A percentile compares a stretch with the other conserved stretches of the same genome.
These are phyloP conservation scores for Mormyrus proboscirostris DNA, from an alignment of 2,797 vertebrate species.

Conservation along the genomic window DNA sequence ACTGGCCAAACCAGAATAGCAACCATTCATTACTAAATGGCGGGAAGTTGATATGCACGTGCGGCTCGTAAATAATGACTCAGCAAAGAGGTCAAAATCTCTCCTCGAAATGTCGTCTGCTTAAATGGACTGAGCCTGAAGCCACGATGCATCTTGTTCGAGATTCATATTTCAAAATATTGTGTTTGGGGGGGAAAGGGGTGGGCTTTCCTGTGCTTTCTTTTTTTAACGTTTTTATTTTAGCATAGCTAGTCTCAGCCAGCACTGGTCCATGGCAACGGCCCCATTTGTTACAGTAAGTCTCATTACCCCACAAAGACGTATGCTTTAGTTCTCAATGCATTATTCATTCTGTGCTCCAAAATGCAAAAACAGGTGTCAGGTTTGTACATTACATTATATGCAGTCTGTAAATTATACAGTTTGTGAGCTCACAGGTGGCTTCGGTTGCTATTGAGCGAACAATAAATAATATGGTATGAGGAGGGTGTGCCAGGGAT, in stretches of 20 bases:
- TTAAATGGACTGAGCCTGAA: not conserved
- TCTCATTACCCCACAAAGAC: conserved; percentile 27
- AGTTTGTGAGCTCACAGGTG: not conserved
- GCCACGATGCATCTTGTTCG: not conserved
- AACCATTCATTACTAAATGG: not conserved
- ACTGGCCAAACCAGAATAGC: not conserved
- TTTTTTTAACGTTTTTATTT: not conserved
- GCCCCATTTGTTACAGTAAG: conserved; percentile 32
- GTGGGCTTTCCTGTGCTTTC: not conserved
- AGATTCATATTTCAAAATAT: not conserved
- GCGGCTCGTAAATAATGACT: not conserved
- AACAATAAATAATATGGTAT: not conserved
- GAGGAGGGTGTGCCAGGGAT: not conserved
- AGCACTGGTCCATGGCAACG: conserved; percentile 3
- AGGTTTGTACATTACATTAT: conserved; percentile 13
- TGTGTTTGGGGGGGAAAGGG: not conserved
- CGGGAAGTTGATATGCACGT: not conserved
- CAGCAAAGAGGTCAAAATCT: not conserved
- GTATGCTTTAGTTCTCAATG: conserved; percentile 24
- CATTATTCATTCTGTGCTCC: conserved; percentile 31
- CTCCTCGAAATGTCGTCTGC: not conserved
- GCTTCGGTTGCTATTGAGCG: not conserved
- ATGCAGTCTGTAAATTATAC: conserved; percentile 20
- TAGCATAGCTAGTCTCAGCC: not conserved
- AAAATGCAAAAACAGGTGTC: not conserved